phyloP scores from a whole-genome alignment of 1,140 invertebrate species.

The Teleopsis dalmanni region DNA sequence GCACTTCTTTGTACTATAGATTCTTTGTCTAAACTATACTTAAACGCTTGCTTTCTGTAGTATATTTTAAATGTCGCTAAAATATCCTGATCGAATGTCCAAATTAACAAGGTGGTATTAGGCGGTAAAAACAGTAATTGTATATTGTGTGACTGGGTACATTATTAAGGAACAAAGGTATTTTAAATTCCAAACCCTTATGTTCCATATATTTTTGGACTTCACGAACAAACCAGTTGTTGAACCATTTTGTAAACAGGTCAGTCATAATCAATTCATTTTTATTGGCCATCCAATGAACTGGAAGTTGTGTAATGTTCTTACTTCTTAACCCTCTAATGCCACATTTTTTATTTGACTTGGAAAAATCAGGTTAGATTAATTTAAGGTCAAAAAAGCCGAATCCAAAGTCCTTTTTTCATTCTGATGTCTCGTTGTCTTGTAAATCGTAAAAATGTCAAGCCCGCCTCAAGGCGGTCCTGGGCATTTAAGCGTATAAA shows the following conservation, averaged over 20 bases:
- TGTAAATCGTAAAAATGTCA: too few relatives aligned
- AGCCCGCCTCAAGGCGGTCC: too few relatives aligned
- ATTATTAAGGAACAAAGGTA: slow-evolving; percentile 46
- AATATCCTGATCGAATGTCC: slow-evolving; percentile 44
- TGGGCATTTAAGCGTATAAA: too few relatives aligned
- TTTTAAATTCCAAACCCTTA: slow-evolving; percentile 42
- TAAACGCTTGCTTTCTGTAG: slow-evolving; percentile 22
- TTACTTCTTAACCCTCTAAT: too few relatives aligned
- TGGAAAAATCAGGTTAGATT: too few relatives aligned
- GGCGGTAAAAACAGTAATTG: slow-evolving; percentile 34
- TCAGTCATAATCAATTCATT: not conserved
- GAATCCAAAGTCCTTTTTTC: too few relatives aligned
- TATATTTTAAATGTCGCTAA: slow-evolving; percentile 40
- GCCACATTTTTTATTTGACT: too few relatives aligned
- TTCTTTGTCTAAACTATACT: slow-evolving; percentile 14
- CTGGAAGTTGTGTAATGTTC: not conserved
- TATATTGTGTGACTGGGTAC: slow-evolving; percentile 40
- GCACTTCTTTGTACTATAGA: too few relatives aligned
- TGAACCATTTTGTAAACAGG: slow-evolving; percentile 7
- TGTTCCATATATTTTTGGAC: slow-evolving; percentile 1
- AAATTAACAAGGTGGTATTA: slow-evolving; percentile 30
- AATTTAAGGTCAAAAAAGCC: too few relatives aligned
- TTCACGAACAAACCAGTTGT: slow-evolving; percentile 3
- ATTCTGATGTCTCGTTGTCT: too few relatives aligned
- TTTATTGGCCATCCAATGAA: slow-evolving; percentile 2